A percentile compares a stretch with the other conserved stretches of the same genome.
Conservation (phyloP, 2,888 invertebrate genomes). For the Lydus trimaculatus region DNA sequence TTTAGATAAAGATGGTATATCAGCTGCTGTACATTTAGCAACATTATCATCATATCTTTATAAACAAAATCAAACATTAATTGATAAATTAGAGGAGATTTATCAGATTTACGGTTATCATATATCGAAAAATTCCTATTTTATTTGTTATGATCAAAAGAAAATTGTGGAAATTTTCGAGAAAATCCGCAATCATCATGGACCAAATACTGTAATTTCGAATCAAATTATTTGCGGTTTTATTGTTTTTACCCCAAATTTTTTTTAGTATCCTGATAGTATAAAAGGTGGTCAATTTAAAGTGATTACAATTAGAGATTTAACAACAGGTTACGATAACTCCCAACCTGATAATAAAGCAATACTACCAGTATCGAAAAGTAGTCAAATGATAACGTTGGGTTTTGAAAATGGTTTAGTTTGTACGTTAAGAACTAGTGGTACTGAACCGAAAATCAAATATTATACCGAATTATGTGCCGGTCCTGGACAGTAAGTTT, state of each 20-base stretch:
- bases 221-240: neutral
- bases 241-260: constrained; percentile 13
- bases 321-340: constrained; percentile 87
- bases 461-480: constrained; percentile 94
- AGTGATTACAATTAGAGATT: constrained; percentile 80
- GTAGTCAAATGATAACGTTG: constrained; percentile 94
- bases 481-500: constrained; percentile 66
- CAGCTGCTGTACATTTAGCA: constrained; percentile 82
- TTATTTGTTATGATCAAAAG: constrained; percentile 78
- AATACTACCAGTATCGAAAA: constrained; percentile 70
- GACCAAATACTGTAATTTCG: constrained; percentile 66
- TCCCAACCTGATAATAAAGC: constrained; percentile 74
- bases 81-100: constrained; percentile 74
- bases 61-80: constrained; percentile 65
- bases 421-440: constrained; percentile 92
- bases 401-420: constrained; percentile 85
- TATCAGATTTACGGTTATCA: constrained; percentile 91
- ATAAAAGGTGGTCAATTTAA: constrained; percentile 69
- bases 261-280: constrained; percentile 74
- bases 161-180: constrained; percentile 80
- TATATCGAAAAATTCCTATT: constrained; percentile 87
- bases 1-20: constrained; percentile 96
- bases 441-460: constrained; percentile 99
- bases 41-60: constrained; percentile 78
- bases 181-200: constrained; percentile 77